Conservation (phyloP, 2,113 vertebrate species). For the Vidua macroura region DNA sequence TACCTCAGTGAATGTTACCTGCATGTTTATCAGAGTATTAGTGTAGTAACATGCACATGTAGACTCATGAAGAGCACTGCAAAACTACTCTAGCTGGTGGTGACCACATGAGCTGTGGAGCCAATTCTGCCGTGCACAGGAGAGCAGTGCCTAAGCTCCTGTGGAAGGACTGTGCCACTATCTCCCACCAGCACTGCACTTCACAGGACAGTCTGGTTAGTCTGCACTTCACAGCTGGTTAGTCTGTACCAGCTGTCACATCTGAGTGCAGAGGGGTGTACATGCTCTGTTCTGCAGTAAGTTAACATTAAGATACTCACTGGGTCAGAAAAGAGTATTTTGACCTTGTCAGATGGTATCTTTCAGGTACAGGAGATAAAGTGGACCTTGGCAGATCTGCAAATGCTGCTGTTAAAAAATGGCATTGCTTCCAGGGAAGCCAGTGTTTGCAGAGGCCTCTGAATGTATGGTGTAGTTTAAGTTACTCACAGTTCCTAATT, state of each 20-base stretch:
- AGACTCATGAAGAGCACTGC: neutral
- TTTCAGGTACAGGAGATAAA: neutral
- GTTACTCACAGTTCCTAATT: neutral
- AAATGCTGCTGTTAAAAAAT: neutral
- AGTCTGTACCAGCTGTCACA: neutral
- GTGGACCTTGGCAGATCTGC: neutral
- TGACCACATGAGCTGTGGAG: neutral
- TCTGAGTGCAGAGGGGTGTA: neutral
- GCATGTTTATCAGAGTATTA: neutral
- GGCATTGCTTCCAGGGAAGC: neutral
- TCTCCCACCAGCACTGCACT: neutral
- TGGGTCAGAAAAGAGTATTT: neutral
- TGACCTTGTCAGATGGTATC: neutral
- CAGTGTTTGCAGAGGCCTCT: neutral
- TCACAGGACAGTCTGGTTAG: neutral
- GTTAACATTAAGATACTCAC: neutral
- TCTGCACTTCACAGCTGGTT: neutral
- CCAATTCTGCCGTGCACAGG: rapidly evolving
- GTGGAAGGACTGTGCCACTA: neutral
- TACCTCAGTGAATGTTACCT: neutral
- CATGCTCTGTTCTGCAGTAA: neutral
- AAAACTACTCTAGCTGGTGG: neutral
- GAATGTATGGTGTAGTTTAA: neutral
- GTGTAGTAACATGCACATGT: neutral
- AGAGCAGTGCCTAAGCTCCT: neutral